Base-by-base conservation (phyloP, 2,113 vertebrate species). In the Dascyllus trimaculatus region DNA sequence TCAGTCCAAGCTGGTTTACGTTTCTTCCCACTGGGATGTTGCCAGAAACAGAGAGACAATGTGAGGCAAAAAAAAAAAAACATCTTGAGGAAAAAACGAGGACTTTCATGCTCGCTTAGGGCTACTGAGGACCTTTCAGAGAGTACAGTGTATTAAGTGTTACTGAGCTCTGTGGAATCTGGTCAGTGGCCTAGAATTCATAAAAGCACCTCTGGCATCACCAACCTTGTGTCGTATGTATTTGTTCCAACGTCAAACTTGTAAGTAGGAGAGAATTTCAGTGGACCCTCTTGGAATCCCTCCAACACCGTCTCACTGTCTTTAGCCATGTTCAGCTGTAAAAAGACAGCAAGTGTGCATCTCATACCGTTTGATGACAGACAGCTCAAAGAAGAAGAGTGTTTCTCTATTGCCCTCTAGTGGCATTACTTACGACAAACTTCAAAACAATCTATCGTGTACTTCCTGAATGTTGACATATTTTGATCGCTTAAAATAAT, bases 1-100 rank as follows among this genome's bases (percentile, higher is more conserved):
- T 99, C 98, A 0, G 98, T 99, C 98, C 98, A 99, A 15, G 98
- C 98, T 6, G 98, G 98, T 88, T 99, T 99, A 66, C 98, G 94
- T 81, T 98, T 99, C 93, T 99, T 99, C 52, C 96, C 96, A 65
- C 98, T 99, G 85, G 43, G 57, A 67, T 21, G 17, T 22, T 45
- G 19, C 73, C 25, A 75, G 48, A 75, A 19, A 80, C 9, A 71
- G 25, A 74, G 69, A 32, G 15, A 75, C 11, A 29, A 1, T 53
- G 45, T 1, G 25, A 48, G 43, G 57, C 8, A 68, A 52, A 53
- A 4, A 74, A 46, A 67, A 69, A 71, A 29, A 19, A 56, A 0
- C 29, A 56, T 35, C 58, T 14, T 8, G 5, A 18, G 3, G 35
- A 24, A 24, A 61, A 49, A 69, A 78, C 1, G 57, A 3, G 3